These are phyloP conservation scores for Palaemon carinicauda DNA, from an alignment of 1,140 invertebrate genomes.

Conservation along the genomic window DNA sequence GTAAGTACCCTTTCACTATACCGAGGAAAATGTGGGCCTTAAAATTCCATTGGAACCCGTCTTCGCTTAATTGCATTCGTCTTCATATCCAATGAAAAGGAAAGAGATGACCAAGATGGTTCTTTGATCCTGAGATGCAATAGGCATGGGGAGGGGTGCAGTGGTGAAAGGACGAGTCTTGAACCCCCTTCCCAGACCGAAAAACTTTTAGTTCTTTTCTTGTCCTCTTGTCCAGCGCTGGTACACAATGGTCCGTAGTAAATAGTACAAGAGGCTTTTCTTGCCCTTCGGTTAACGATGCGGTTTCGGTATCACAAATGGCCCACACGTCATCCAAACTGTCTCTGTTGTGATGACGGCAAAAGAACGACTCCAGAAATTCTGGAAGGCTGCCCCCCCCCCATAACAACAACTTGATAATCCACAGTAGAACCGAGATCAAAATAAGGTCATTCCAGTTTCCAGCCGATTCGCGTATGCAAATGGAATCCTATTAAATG, in stretches of 20 bases:
- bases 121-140: background rate
- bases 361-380: background rate
- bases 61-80: too few relatives aligned
- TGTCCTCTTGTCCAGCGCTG: background rate
- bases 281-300: background rate
- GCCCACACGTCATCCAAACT: background rate
- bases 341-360: background rate
- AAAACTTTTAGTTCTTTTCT: background rate
- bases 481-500: constrained; percentile 14
- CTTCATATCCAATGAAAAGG: background rate
- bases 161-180: background rate
- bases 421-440: constrained; percentile 21
- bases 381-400: background rate
- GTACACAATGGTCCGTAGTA: background rate
- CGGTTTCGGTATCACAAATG: background rate
- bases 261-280: background rate
- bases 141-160: background rate
- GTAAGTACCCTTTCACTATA: too few relatives aligned
- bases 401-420: constrained; percentile 33
- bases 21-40: too few relatives aligned
- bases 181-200: too few relatives aligned
- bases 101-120: background rate
- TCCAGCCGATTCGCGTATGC: constrained; percentile 22
- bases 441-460: constrained; percentile 39
- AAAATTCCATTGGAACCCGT: too few relatives aligned